These are phyloP conservation scores for Nematostella vectensis DNA, from an alignment of 92 coral and sea anemone species.

Conservation along the genomic window DNA sequence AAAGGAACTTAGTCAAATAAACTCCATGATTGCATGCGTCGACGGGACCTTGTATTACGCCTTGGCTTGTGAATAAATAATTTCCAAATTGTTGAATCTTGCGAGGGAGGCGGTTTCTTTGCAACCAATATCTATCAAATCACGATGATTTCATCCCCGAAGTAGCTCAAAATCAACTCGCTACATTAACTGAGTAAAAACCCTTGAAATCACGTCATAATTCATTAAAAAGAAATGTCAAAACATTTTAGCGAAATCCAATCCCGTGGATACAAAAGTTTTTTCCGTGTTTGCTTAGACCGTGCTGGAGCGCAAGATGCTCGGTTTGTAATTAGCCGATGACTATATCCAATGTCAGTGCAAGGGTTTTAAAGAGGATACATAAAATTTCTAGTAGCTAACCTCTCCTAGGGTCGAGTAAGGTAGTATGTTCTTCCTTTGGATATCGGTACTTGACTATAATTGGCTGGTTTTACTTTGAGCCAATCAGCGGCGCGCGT, in stretches of 20 bases:
- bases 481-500: constrained; percentile 63
- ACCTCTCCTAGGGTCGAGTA: constrained; percentile 42
- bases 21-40: no score
- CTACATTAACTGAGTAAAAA: background rate
- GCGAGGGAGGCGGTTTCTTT: background rate
- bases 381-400: no score
- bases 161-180: background rate
- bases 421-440: no score
- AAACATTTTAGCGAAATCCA: background rate
- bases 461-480: constrained; percentile 83
- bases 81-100: background rate
- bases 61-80: no score
- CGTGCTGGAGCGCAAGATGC: no score
- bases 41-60: no score
- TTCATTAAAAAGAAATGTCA: background rate
- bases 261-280: background rate
- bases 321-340: no score
- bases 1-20: no score
- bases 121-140: background rate
- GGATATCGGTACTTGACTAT: constrained; percentile 72
- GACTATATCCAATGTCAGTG: no score
- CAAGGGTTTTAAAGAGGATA: no score
- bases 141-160: background rate
- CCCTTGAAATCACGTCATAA: background rate
- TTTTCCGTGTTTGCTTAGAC: no score